Percentiles rank a stretch among this genome's conserved stretches.
These are phyloP conservation scores for Alectoris magna DNA, from an alignment of 2,797 vertebrate genomes.

Conservation along the genomic window DNA sequence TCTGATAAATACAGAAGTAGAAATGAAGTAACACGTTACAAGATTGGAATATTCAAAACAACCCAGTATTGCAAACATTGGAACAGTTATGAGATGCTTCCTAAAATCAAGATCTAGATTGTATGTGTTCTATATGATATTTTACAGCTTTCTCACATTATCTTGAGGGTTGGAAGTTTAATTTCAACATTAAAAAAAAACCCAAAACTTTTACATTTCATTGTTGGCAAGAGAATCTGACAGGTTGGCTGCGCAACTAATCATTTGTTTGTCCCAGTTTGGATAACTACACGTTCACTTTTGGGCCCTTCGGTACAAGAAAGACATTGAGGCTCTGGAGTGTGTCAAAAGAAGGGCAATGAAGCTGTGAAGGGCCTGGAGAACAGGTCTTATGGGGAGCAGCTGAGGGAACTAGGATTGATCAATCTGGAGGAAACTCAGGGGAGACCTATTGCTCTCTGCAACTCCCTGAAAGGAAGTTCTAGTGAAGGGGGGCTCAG, in stretches of 20 bases:
- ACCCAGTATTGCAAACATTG: background rate
- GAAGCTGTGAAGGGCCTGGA: no score
- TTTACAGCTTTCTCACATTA: background rate
- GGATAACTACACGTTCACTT: background rate
- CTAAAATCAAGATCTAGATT: background rate
- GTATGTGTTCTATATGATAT: rapidly evolving
- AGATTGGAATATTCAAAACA: background rate
- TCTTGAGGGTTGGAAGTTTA: background rate
- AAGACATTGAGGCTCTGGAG: no score
- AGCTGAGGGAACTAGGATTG: no score
- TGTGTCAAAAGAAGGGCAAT: no score
- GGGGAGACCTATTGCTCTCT: no score
- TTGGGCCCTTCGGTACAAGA: no score
- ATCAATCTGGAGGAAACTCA: no score
- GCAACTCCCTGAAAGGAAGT: no score
- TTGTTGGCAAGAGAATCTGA: background rate
- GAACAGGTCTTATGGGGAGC: no score
- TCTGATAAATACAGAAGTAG: background rate
- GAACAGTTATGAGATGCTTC: background rate
- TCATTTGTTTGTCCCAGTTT: background rate
- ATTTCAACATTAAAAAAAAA: background rate
- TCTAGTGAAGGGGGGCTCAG: no score
- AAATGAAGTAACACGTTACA: background rate
- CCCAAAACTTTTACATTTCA: background rate
- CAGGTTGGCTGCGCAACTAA: background rate